Evolutionary conservation across 2,888 invertebrate species (phyloP), one percentile per base, ranked within the genome.

Genomic region (Parthenolecanium corni): DNA sequence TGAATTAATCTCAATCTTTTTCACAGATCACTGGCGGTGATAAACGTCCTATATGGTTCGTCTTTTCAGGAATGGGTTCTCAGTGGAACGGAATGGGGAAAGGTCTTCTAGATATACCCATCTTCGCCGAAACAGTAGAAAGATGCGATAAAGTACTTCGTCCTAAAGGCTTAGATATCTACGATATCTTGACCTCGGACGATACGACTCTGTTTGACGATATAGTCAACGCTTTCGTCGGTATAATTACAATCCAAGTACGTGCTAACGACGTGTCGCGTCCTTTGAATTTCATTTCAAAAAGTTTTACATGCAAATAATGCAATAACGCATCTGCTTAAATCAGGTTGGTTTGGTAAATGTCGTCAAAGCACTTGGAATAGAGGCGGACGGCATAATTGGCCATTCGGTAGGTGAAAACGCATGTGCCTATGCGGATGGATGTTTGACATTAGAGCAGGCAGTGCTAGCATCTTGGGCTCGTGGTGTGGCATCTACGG

Each of bases 61-160:
- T 85, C 21, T 85, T 82, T 74, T 81, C 85, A 64, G 86, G 86
- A 40, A 86, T 86, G 85, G 86, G 85, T 6, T 80, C 81, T 18
- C 85, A 86, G 72, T 92, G 90, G 90, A 76, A 82, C 11, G 84
- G 85, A 66, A 90, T 93, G 89, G 92, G 86, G 3, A 76, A 78
- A 9, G 79, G 83, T 47, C 78, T 92, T 49, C 81, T 91, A 81
- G 75, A 78, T 67, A 77, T 92, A 36, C 85, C 86, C 0, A 74
- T 80, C 2, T 91, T 92, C 72, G 79, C 81, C 25, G 77, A 82
- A 46, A 82, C 89, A 18, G 82, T 92, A 66, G 74, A 82, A 66
- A 79, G 78, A 69, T 83, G 82, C 65, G 81, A 82, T 69, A 76
- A 78, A 68, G 77, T 79, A 1, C 72, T 88, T 6, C 77, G 77